Evolutionary conservation across 1,140 invertebrate genomes (phyloP).

Genomic region (Apis florea): DNA sequence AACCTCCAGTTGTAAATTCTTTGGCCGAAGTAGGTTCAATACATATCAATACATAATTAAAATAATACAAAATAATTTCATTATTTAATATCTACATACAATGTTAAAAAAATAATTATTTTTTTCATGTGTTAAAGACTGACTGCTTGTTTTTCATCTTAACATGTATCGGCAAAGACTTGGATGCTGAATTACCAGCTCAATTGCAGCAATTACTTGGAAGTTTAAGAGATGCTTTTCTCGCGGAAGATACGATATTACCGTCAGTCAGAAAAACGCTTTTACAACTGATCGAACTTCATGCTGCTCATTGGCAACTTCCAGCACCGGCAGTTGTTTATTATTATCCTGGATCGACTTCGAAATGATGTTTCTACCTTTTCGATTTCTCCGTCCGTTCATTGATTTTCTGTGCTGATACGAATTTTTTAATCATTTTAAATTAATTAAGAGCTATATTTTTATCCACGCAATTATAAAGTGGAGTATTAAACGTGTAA

Average conservation of each 20-base stretch:
- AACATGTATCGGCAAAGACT: conserved; percentile 91
- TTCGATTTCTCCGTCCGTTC: conserved; percentile 45
- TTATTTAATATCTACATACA: neutral
- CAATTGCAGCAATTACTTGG: conserved; percentile 89
- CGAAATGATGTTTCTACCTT: conserved; percentile 65
- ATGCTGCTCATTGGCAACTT: conserved; percentile 93
- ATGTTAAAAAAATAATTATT: conserved; percentile 13
- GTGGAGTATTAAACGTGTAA: neutral
- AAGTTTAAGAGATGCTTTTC: conserved; percentile 91
- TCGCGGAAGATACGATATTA: conserved; percentile 84
- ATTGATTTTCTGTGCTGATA: conserved; percentile 1
- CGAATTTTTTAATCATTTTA: too few species aligned
- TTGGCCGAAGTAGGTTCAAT: conserved; percentile 82
- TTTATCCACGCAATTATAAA: conserved; percentile 7
- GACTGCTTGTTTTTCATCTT: conserved; percentile 93
- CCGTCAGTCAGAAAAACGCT: conserved; percentile 88
- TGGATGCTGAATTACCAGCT: conserved; percentile 89
- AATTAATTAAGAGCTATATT: neutral
- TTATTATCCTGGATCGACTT: conserved; percentile 86
- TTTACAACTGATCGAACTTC: conserved; percentile 92
- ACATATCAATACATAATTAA: neutral
- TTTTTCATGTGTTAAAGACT: conserved; percentile 81
- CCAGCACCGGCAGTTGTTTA: conserved; percentile 93
- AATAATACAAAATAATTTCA: too few species aligned
- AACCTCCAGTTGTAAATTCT: conserved; percentile 87